Conservation (phyloP, 2,113 vertebrate genomes). For the Onychostruthus taczanowskii region DNA sequence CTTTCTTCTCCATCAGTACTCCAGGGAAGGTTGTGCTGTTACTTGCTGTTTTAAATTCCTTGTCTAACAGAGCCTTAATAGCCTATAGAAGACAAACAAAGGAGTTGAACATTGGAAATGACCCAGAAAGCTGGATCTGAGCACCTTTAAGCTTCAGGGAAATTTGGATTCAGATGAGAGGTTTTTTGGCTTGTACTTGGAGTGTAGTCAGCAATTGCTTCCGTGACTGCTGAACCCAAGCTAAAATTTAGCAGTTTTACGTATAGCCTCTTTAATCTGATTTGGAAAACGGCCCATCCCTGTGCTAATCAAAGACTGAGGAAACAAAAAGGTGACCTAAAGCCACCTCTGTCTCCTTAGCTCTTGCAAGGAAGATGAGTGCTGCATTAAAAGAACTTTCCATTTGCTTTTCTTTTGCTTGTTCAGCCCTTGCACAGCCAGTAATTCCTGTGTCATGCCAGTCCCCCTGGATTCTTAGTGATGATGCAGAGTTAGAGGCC, state of each 20-base stretch:
- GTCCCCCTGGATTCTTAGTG: not conserved
- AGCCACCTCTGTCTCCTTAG: not conserved
- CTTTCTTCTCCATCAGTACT: no score
- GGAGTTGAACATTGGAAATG: not conserved
- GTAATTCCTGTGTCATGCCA: not conserved
- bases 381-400: not conserved
- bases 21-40: not conserved
- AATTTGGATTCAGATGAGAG: constrained; percentile 42
- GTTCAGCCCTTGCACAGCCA: not conserved
- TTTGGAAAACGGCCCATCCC: constrained; percentile 13
- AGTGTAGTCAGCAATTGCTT: constrained; percentile 42
- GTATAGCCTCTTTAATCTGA: constrained; percentile 11
- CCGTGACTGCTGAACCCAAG: constrained; percentile 5
- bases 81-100: constrained; percentile 17
- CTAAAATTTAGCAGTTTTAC: constrained; percentile 14
- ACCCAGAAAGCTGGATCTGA: constrained; percentile 31
- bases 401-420: not conserved
- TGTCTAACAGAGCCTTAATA: not conserved
- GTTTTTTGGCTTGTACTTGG: not conserved
- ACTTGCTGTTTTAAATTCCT: not conserved
- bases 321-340: constrained; percentile 21
- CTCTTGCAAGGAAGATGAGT: not conserved
- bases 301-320: not conserved
- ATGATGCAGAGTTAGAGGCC: not conserved
- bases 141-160: constrained; percentile 29